phyloP scores from a whole-genome alignment of 2,797 vertebrate genomes.

The Fundulus diaphanus region DNA sequence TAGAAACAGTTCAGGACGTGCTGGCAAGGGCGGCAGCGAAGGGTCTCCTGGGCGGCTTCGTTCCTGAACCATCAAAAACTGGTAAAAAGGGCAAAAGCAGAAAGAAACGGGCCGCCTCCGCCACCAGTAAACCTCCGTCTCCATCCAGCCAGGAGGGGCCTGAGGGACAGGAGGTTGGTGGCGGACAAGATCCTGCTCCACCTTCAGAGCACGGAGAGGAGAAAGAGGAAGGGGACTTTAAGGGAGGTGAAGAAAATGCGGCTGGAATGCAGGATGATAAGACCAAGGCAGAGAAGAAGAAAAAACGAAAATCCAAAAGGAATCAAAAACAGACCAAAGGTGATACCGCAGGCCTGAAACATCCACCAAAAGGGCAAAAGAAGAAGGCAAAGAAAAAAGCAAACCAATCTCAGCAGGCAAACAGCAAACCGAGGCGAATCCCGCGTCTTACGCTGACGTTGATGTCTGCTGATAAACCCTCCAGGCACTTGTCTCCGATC shows the following conservation, averaged over 20 bases:
- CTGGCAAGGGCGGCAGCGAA: conserved; percentile 87
- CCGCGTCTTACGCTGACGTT: conserved; percentile 65
- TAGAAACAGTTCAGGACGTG: conserved; percentile 83
- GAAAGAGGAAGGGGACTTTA: conserved; percentile 18
- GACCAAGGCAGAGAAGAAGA: conserved; percentile 27
- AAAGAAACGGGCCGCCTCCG: conserved; percentile 48
- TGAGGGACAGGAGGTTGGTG: conserved; percentile 3
- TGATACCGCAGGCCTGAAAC: conserved; percentile 3
- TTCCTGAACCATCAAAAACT: conserved; percentile 70
- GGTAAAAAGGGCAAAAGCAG: conserved; percentile 73
- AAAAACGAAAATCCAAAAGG: conserved; percentile 48
- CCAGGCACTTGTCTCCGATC: conserved; percentile 48
- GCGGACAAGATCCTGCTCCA: background rate
- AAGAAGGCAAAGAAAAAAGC: conserved; percentile 53
- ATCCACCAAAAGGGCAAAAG: conserved; percentile 29
- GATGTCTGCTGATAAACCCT: conserved; percentile 60
- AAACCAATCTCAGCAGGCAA: conserved; percentile 9
- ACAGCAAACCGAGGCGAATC: conserved; percentile 54
- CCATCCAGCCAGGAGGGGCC: conserved; percentile 38
- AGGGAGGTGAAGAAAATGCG: conserved; percentile 10
- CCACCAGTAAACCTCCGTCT: conserved; percentile 20
- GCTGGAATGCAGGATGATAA: background rate
- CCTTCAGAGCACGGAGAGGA: conserved; percentile 27
- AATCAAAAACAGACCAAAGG: conserved; percentile 20
- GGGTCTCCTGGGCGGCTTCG: conserved; percentile 81